Base-by-base conservation (phyloP, 1,140 invertebrate genomes). In the Meloidogyne floridensis region DNA sequence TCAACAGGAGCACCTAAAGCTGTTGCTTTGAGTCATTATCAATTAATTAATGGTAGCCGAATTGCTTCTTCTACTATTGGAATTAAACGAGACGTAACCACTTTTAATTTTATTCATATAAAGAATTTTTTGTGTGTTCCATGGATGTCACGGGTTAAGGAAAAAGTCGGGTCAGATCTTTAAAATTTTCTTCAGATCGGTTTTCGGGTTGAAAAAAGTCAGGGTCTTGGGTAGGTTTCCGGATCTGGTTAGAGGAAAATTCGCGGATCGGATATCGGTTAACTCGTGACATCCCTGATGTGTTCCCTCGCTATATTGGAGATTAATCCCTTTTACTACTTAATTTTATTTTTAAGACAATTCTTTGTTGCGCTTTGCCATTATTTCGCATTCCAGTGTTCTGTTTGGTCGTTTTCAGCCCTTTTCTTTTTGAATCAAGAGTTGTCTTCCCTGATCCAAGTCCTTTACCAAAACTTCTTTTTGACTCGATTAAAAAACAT, bases 351-450 rank as follows among this genome's bases (percentile, higher is more conserved):
- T 81, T 32, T 2, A 32, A 90, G 85, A 89, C 87, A 8, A 79
- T 88, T 10, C 75, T 88, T 7, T 82, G 79, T 18, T 90, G 87
- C 81, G 89, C 87, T n/a, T 80, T 88, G 13, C 87, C 87, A 20
- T 56, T 88, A 15, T 88, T 85, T 80, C 82, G 89, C 20, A 84
- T 88, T 56, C 86, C 87, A 11, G 86, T 88, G 13, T 90, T 88
- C 75, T 82, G 82, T 20, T 75, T 88, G 42, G 81, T 87, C 59
- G 82, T 85, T 15, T 86, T 88, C n/a, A 86, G 89, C 4, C 87
- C 87, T 15, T 88, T 88, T 81, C 80, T 88, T 54, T 75, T 84
- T 15, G 87, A 88, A 80, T 88, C 87, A n/a, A 73, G 69, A 15
- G 42, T 80, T 42, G 78, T 90, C 1, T 83, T 88, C 71, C 85